Evolutionary conservation across 2,888 invertebrate genomes (phyloP).

Genomic region (Silvanus unidentatus): DNA sequence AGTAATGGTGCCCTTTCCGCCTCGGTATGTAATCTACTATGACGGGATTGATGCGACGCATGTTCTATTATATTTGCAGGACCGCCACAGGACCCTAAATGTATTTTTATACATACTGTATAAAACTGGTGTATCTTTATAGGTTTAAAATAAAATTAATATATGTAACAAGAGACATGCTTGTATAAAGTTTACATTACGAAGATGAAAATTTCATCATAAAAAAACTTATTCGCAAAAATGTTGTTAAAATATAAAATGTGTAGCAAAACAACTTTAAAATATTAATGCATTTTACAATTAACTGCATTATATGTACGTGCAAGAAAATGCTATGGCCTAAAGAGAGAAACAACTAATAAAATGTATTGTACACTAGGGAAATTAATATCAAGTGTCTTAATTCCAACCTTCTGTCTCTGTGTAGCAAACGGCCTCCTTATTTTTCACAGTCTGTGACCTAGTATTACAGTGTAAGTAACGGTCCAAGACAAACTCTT

Average conservation of each 20-base stretch:
- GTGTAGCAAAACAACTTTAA: slow-evolving; percentile 27
- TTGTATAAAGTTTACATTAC: slow-evolving; percentile 12
- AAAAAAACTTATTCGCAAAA: slow-evolving; percentile 5
- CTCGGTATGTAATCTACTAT: too few relatives aligned
- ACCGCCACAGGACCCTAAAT: too few relatives aligned
- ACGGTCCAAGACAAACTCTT: slow-evolving; percentile 39
- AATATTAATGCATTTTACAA: slow-evolving; percentile 43
- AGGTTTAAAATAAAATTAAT: too few relatives aligned
- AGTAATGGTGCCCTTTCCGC: too few relatives aligned
- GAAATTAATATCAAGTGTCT: slow-evolving; percentile 50
- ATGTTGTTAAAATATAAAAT: slow-evolving; percentile 15
- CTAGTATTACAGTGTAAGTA: slow-evolving; percentile 42
- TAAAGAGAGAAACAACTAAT: slow-evolving; percentile 47
- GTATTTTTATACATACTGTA: too few relatives aligned
- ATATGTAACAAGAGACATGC: not conserved
- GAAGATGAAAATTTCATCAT: not conserved
- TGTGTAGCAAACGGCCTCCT: slow-evolving; percentile 44
- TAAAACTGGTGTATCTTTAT: too few relatives aligned
- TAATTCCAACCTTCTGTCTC: slow-evolving; percentile 47
- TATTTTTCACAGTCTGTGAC: slow-evolving; percentile 46
- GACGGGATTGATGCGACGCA: too few relatives aligned
- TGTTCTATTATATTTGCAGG: too few relatives aligned
- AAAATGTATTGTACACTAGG: slow-evolving; percentile 48
- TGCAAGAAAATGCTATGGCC: slow-evolving; percentile 39
- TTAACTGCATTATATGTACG: slow-evolving; percentile 44